Conservation (phyloP, 2,888 invertebrate species). For the Plebejus anna region DNA sequence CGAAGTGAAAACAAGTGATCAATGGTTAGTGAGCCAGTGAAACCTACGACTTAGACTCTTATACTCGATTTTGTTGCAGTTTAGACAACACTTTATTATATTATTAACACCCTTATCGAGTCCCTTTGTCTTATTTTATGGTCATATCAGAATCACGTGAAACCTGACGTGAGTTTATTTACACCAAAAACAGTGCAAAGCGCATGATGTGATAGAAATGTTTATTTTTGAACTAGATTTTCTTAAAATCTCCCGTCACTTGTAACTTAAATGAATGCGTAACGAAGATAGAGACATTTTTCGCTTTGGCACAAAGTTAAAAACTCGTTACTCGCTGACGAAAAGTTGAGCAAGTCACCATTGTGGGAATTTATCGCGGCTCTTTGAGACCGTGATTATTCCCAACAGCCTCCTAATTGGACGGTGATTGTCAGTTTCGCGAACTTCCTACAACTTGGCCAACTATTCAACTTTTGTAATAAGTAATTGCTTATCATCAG, state of each 20-base stretch:
- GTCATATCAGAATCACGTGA: too few relatives aligned
- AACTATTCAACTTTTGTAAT: slow-evolving; percentile 22
- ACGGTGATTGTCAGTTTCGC: slow-evolving; percentile 39
- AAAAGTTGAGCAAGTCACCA: slow-evolving; percentile 69
- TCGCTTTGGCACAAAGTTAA: slow-evolving; percentile 79
- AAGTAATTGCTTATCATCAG: background rate
- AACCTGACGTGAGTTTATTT: too few relatives aligned
- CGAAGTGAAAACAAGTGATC: too few relatives aligned
- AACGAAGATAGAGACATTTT: slow-evolving; percentile 73
- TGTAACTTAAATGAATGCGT: slow-evolving; percentile 39
- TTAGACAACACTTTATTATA: too few relatives aligned
- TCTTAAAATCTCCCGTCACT: slow-evolving; percentile 36
- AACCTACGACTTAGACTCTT: too few relatives aligned
- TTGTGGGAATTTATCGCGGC: slow-evolving; percentile 69
- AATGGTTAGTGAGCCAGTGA: too few relatives aligned
- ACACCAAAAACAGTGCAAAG: too few relatives aligned
- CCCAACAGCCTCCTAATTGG: slow-evolving; percentile 41
- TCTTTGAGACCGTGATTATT: slow-evolving; percentile 45
- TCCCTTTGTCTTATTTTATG: too few relatives aligned
- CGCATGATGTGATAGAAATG: too few relatives aligned
- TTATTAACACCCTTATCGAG: too few relatives aligned
- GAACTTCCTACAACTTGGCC: slow-evolving; percentile 24
- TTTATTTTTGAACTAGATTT: too few relatives aligned
- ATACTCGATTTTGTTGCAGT: too few relatives aligned
- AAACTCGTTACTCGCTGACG: slow-evolving; percentile 76